Evolutionary conservation across 2,888 invertebrate species (phyloP).

Genomic region (Eugnorisma glareosa): DNA sequence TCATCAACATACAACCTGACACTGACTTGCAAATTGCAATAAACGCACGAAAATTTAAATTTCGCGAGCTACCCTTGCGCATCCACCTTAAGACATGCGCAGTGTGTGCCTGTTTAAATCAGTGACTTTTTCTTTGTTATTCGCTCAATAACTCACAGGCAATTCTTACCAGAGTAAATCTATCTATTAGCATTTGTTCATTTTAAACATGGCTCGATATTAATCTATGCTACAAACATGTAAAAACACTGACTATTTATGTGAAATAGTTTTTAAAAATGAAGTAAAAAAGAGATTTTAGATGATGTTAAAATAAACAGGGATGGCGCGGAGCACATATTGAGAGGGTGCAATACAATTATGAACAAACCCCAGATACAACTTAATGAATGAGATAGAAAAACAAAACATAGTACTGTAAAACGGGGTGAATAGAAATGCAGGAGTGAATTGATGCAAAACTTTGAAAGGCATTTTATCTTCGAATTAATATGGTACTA

Average conservation of each 20-base stretch:
- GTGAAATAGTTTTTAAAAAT: neutral
- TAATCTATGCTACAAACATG: neutral
- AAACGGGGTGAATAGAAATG: neutral
- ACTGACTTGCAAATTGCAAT: no score
- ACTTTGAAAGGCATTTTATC: neutral
- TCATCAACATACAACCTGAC: no score
- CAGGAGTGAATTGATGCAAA: neutral
- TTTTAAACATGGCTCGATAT: neutral
- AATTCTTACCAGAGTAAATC: neutral
- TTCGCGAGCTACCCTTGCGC: no score
- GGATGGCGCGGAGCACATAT: no score
- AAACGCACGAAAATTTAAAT: no score
- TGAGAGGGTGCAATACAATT: neutral
- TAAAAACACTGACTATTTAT: neutral
- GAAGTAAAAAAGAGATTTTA: no score
- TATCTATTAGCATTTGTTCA: neutral
- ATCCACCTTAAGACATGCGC: no score
- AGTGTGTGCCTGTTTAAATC: neutral
- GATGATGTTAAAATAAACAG: neutral
- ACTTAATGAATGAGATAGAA: neutral
- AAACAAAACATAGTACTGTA: neutral
- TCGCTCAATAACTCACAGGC: neutral
- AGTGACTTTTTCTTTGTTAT: neutral
- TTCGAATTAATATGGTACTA: neutral
- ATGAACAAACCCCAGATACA: neutral